Conservation (phyloP, 2,113 vertebrate genomes). For the Gopherus evgoodei region DNA sequence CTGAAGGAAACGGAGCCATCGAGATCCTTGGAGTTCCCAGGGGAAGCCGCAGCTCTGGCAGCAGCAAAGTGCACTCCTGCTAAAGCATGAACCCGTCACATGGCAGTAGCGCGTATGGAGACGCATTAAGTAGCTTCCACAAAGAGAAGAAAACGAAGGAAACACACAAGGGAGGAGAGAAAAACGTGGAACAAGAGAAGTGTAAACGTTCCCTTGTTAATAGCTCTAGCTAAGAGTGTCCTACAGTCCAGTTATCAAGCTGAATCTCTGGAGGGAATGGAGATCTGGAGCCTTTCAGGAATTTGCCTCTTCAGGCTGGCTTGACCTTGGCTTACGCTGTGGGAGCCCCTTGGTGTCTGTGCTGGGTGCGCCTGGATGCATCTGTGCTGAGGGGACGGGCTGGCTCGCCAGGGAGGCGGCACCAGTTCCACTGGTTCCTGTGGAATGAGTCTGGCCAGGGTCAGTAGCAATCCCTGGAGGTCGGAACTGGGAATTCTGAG, state of each 20-base stretch:
- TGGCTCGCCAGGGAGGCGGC: slow-evolving; percentile 50
- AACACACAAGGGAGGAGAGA: background rate
- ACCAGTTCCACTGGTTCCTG: slow-evolving; percentile 60
- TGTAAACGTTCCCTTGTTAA: slow-evolving; percentile 76
- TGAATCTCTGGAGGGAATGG: slow-evolving; percentile 36
- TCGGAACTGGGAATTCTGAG: slow-evolving; percentile 55
- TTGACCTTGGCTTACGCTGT: slow-evolving; percentile 86
- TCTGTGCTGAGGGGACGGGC: slow-evolving; percentile 39
- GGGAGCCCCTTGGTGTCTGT: slow-evolving; percentile 83
- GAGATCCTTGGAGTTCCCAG: background rate
- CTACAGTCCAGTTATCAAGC: slow-evolving; percentile 64
- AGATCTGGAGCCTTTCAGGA: slow-evolving; percentile 63
- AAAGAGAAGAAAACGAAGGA: background rate
- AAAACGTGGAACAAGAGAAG: slow-evolving; percentile 65
- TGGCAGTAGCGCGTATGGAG: background rate
- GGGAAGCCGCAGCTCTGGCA: background rate
- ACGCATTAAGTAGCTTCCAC: background rate
- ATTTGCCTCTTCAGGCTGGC: slow-evolving; percentile 58
- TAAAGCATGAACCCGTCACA: background rate
- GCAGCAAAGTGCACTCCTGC: background rate
- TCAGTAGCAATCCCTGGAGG: slow-evolving; percentile 41
- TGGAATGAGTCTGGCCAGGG: slow-evolving; percentile 21
- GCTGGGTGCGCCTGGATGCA: background rate
- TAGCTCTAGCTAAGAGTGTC: slow-evolving; percentile 64
- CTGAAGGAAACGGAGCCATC: background rate